Percentiles rank a stretch among this genome's conserved stretches.
Evolutionary conservation across 2,797 vertebrate species (phyloP).

Genomic region (Fistularia commersonii): DNA sequence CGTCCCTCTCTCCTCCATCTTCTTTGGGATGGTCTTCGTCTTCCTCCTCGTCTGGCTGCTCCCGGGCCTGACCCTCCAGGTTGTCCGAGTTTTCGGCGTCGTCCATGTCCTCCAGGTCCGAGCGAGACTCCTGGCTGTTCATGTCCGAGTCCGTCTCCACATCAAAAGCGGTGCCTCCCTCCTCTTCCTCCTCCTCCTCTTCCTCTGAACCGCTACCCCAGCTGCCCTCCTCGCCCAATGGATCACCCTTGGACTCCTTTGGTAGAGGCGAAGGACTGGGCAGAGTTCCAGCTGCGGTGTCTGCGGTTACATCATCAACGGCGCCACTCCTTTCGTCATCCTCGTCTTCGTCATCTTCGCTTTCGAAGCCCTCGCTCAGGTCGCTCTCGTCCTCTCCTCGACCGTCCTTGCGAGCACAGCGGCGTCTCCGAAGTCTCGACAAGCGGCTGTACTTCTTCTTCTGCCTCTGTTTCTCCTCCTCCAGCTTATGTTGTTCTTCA

Average conservation of each 20-base stretch:
- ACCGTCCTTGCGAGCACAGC: constrained; percentile 79
- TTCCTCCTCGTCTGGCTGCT: constrained; percentile 45
- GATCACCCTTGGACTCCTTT: constrained; percentile 68
- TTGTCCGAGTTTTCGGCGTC: constrained; percentile 69
- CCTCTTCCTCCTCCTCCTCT: constrained; percentile 77
- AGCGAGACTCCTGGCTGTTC: constrained; percentile 98
- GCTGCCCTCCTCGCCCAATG: constrained; percentile 70
- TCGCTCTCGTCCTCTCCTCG: constrained; percentile 88
- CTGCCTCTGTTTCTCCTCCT: constrained; percentile 74
- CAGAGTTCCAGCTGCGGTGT: background rate
- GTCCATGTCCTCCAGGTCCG: constrained; percentile 94
- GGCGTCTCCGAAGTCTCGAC: constrained; percentile 85
- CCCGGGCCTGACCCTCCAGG: constrained; percentile 32
- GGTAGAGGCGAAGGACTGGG: constrained; percentile 34
- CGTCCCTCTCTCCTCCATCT: constrained; percentile 34
- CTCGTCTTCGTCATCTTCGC: constrained; percentile 76
- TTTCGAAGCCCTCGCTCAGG: constrained; percentile 95
- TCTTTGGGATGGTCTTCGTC: constrained; percentile 43
- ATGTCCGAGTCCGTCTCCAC: constrained; percentile 95
- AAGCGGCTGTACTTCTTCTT: constrained; percentile 90
- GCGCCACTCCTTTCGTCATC: constrained; percentile 37
- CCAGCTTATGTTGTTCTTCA: constrained; percentile 38
- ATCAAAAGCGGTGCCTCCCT: constrained; percentile 90
- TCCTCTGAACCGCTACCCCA: constrained; percentile 88
- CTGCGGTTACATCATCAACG: constrained; percentile 7